Conservation (phyloP, 2,888 invertebrate genomes). For the Lithosia quadra region DNA sequence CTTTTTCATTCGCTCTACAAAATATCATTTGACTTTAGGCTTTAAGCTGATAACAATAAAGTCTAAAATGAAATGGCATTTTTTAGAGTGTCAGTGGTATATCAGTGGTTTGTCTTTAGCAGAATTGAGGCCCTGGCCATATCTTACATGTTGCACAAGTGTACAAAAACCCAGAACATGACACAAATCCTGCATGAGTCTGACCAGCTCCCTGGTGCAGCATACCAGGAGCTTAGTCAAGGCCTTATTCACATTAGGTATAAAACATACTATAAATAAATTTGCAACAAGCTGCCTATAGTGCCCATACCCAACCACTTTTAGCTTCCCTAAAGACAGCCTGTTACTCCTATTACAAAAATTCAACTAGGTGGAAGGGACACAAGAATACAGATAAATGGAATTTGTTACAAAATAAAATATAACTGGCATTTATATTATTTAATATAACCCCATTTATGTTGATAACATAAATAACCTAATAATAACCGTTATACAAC, state of each 20-base stretch:
- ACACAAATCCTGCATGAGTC: background rate
- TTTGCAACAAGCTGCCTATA: background rate
- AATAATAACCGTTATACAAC: constrained; percentile 27
- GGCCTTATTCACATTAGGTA: background rate
- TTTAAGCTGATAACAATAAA: too few relatives aligned
- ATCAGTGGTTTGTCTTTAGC: too few relatives aligned
- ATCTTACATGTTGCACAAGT: background rate
- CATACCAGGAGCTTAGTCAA: background rate
- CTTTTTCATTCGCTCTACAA: too few relatives aligned
- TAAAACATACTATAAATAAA: background rate
- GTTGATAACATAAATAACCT: constrained; percentile 18
- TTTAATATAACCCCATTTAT: constrained; percentile 24
- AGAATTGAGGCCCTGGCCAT: too few relatives aligned
- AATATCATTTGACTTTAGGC: too few relatives aligned
- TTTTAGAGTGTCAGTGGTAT: too few relatives aligned
- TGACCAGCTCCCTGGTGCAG: background rate
- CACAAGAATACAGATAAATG: background rate
- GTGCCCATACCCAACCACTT: background rate
- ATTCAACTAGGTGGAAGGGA: background rate
- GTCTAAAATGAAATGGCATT: too few relatives aligned
- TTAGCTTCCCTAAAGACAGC: background rate
- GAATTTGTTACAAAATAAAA: background rate
- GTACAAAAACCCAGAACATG: background rate
- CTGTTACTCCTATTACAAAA: too few relatives aligned
- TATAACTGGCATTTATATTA: background rate